A percentile compares a stretch with the other conserved stretches of the same genome.
Evolutionary conservation across 1,140 invertebrate species (phyloP).

Genomic region (Monomorium pharaonis): DNA sequence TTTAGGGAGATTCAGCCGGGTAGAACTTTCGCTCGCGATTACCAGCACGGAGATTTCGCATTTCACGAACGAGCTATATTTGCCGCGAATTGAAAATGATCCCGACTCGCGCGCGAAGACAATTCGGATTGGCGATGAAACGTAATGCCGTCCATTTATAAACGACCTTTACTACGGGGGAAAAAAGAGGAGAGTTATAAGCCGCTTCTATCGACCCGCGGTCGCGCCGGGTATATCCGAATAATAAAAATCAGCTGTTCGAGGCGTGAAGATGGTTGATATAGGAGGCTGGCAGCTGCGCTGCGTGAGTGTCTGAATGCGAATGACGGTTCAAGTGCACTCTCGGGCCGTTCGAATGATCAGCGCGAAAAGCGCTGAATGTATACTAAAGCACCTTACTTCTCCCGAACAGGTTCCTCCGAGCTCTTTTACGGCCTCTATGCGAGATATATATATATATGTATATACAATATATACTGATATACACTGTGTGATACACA

Average conservation of each 20-base stretch:
- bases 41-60: background rate
- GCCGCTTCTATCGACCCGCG: slow-evolving; percentile 1
- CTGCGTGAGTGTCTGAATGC: slow-evolving; percentile 7
- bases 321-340: slow-evolving; percentile 14
- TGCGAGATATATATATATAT: no score
- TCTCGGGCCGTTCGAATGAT: slow-evolving; percentile 1
- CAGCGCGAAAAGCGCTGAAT: background rate
- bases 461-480: background rate
- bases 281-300: background rate
- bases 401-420: background rate
- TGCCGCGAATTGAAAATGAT: background rate
- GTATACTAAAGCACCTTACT: background rate
- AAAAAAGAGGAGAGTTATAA: background rate
- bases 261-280: background rate
- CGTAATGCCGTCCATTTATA: background rate
- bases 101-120: background rate
- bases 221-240: background rate
- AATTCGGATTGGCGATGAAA: background rate
- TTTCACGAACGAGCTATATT: background rate
- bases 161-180: background rate
- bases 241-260: slow-evolving; percentile 47
- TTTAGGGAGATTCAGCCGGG: background rate
- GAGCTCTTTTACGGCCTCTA: background rate
- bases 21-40: slow-evolving; percentile 26
- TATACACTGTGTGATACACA: background rate